phyloP scores from a whole-genome alignment of 2,888 invertebrate species.

The Synanthedon vespiformis region DNA sequence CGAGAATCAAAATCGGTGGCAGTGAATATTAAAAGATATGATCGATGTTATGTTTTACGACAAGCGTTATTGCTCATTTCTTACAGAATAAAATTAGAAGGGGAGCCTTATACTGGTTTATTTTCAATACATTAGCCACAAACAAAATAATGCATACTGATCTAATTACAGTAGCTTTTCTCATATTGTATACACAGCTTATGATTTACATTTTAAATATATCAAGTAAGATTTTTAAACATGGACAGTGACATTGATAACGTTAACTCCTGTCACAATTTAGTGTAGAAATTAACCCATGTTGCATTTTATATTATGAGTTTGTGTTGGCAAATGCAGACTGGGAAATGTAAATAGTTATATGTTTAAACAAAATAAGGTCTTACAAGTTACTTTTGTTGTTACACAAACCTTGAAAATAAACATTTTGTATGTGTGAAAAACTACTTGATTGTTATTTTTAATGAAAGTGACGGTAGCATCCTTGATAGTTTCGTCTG shows the following conservation, averaged over 20 bases:
- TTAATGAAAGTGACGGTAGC: neutral
- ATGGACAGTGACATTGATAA: slow-evolving; percentile 56
- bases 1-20: slow-evolving; percentile 17
- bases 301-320: slow-evolving; percentile 66
- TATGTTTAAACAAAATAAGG: slow-evolving; percentile 67
- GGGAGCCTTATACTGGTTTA: slow-evolving; percentile 53
- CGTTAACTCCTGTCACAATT: slow-evolving; percentile 62
- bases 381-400: slow-evolving; percentile 70
- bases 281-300: slow-evolving; percentile 63
- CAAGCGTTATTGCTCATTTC: slow-evolving; percentile 26
- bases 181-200: slow-evolving; percentile 65
- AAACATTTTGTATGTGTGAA: slow-evolving; percentile 71
- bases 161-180: slow-evolving; percentile 63
- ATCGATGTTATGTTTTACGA: slow-evolving; percentile 17
- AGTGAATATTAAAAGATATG: slow-evolving; percentile 16
- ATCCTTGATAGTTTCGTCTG: too few relatives aligned
- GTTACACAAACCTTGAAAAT: slow-evolving; percentile 69
- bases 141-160: slow-evolving; percentile 43
- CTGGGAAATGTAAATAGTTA: slow-evolving; percentile 69
- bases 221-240: slow-evolving; percentile 49
- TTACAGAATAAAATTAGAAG: slow-evolving; percentile 19
- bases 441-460: slow-evolving; percentile 43
- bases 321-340: slow-evolving; percentile 66
- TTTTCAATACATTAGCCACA: slow-evolving; percentile 51
- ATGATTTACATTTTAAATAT: slow-evolving; percentile 52